Percentiles rank a stretch among this genome's conserved stretches.
Evolutionary conservation across 2,888 invertebrate species (phyloP).

Genomic region (Tanaodytes sp.): DNA sequence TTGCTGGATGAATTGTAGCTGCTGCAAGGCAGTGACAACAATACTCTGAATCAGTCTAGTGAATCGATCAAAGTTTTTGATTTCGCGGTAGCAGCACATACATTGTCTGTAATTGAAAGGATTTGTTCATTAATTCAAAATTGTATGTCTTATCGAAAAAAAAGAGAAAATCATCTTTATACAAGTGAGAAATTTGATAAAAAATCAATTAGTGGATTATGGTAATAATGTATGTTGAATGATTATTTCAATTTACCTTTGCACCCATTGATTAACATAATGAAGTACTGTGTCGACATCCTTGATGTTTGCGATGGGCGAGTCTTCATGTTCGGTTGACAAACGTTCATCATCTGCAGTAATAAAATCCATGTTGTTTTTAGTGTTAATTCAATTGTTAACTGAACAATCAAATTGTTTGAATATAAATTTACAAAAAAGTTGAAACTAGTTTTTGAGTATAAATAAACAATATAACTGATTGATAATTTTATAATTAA

Average conservation of each 20-base stretch:
- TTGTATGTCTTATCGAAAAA: no score
- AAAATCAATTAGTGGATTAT: no score
- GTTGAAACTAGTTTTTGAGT: no score
- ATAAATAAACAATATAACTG: no score
- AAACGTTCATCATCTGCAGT: slow-evolving; percentile 83
- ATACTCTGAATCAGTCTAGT: slow-evolving; percentile 91
- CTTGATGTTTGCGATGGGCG: slow-evolving; percentile 82
- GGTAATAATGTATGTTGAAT: no score
- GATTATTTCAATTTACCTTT: slow-evolving; percentile 85
- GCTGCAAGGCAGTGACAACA: slow-evolving; percentile 86
- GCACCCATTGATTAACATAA: slow-evolving; percentile 91
- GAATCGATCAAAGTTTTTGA: slow-evolving; percentile 92
- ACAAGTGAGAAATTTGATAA: no score
- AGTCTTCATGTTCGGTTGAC: slow-evolving; percentile 84
- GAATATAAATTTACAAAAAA: no score
- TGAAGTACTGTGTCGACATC: slow-evolving; percentile 88
- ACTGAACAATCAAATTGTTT: no score
- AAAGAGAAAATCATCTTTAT: no score
- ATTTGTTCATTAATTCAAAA: not conserved
- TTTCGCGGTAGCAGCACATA: slow-evolving; percentile 94
- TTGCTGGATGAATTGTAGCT: slow-evolving; percentile 81
- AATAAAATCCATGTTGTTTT: no score
- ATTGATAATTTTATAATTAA: no score
- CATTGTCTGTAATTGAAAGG: slow-evolving; percentile 82
- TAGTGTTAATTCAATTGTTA: no score